Evolutionary conservation across 2,797 vertebrate species (phyloP).

Genomic region (Schizothorax lantsangensis): DNA sequence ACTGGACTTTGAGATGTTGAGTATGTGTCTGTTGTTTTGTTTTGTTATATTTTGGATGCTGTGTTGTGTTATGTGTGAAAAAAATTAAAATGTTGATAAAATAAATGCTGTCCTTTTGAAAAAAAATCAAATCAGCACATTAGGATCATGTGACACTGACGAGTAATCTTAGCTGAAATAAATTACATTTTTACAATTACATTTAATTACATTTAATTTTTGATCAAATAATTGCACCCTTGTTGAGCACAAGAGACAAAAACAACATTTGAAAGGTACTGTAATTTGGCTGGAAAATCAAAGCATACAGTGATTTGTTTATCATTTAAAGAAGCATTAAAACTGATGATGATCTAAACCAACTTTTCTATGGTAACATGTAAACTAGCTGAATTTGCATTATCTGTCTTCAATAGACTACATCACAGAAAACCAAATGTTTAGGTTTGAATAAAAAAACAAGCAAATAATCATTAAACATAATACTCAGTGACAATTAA

Average conservation of each 20-base stretch:
- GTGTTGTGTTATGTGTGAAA: too few relatives aligned
- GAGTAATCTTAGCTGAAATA: neutral
- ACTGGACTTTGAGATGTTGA: too few relatives aligned
- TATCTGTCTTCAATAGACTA: neutral
- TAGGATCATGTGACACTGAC: neutral
- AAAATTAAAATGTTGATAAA: too few relatives aligned
- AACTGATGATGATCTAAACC: neutral
- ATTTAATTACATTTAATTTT: neutral
- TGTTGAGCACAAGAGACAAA: neutral
- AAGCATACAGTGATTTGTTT: neutral
- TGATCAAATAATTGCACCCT: neutral
- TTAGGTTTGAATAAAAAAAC: constrained; percentile 8
- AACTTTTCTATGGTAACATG: neutral
- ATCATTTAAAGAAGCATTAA: neutral
- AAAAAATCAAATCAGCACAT: neutral
- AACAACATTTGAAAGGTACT: neutral
- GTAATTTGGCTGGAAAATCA: neutral
- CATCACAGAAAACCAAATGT: neutral
- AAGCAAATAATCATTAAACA: neutral
- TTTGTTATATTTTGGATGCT: too few relatives aligned
- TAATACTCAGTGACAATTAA: neutral
- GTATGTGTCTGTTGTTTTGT: too few relatives aligned
- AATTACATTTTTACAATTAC: neutral
- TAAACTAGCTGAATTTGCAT: neutral
- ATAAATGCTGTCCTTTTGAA: neutral